phyloP scores from a whole-genome alignment of 2,888 invertebrate species.

The Rotaria socialis region DNA sequence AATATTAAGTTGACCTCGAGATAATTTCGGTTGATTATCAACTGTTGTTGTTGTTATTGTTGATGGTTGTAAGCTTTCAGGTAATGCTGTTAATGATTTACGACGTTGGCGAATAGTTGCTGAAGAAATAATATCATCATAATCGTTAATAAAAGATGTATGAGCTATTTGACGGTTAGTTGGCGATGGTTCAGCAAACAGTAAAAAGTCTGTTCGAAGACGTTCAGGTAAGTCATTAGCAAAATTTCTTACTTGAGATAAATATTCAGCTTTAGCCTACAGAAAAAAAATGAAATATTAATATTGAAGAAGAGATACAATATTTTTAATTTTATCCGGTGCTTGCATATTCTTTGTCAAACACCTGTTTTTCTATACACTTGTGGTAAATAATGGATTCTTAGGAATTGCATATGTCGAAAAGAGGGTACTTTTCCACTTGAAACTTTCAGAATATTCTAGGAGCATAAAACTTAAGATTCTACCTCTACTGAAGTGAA shows the following conservation, averaged over 20 bases:
- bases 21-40: background rate
- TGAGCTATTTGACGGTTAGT: background rate
- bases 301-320: too few relatives aligned
- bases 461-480: too few relatives aligned
- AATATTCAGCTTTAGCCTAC: background rate
- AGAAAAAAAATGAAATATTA: background rate
- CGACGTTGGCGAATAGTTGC: background rate
- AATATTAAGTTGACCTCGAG: background rate
- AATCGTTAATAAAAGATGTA: background rate
- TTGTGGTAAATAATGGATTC: too few relatives aligned
- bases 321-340: too few relatives aligned
- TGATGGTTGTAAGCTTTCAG: background rate
- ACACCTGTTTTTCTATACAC: too few relatives aligned
- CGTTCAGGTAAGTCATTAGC: slow-evolving; percentile 32
- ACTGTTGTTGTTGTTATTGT: background rate
- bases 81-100: slow-evolving; percentile 14
- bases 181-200: background rate
- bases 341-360: too few relatives aligned
- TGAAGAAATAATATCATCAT: background rate
- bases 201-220: background rate
- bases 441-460: too few relatives aligned
- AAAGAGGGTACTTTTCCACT: too few relatives aligned
- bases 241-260: slow-evolving; percentile 4
- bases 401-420: too few relatives aligned
- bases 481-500: too few relatives aligned